Conservation (phyloP, 1,140 invertebrate species). For the Drosophila dunni region DNA sequence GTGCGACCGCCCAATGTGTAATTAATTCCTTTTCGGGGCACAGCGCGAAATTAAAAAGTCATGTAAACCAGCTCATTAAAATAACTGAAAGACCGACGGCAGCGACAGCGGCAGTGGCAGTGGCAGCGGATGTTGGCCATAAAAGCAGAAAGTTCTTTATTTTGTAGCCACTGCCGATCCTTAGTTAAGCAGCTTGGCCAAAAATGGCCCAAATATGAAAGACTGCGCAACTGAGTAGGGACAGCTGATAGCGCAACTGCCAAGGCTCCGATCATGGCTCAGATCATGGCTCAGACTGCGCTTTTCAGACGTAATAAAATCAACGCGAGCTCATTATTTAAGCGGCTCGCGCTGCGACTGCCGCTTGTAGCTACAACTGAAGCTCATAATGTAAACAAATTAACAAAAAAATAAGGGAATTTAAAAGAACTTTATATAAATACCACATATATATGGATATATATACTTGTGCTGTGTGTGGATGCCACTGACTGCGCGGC, state of each 20-base stretch:
- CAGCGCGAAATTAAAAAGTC: slow-evolving; percentile 84
- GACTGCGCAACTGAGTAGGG: slow-evolving; percentile 6
- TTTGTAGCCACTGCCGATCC: slow-evolving; percentile 34
- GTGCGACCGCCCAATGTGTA: slow-evolving; percentile 81
- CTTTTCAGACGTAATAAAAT: slow-evolving; percentile 65
- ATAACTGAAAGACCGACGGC: slow-evolving; percentile 65
- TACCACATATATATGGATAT: background rate
- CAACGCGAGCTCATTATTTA: slow-evolving; percentile 80
- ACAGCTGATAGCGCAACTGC: slow-evolving; percentile 36
- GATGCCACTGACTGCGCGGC: slow-evolving; percentile 12
- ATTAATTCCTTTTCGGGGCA: slow-evolving; percentile 83
- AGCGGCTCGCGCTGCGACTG: slow-evolving; percentile 71
- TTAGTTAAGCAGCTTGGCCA: slow-evolving; percentile 61
- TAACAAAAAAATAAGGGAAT: slow-evolving; percentile 52
- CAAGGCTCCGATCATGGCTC: background rate
- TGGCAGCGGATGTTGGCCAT: slow-evolving; percentile 65
- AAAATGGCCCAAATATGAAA: slow-evolving; percentile 64
- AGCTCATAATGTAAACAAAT: slow-evolving; percentile 84
- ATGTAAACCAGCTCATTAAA: slow-evolving; percentile 84
- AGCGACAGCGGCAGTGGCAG: background rate
- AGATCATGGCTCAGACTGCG: slow-evolving; percentile 5
- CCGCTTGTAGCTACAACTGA: slow-evolving; percentile 78
- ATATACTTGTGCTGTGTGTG: background rate
- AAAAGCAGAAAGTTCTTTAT: slow-evolving; percentile 31
- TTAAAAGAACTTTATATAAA: slow-evolving; percentile 2